phyloP scores from a whole-genome alignment of 2,888 invertebrate genomes.

The Orthonevra nobilis region DNA sequence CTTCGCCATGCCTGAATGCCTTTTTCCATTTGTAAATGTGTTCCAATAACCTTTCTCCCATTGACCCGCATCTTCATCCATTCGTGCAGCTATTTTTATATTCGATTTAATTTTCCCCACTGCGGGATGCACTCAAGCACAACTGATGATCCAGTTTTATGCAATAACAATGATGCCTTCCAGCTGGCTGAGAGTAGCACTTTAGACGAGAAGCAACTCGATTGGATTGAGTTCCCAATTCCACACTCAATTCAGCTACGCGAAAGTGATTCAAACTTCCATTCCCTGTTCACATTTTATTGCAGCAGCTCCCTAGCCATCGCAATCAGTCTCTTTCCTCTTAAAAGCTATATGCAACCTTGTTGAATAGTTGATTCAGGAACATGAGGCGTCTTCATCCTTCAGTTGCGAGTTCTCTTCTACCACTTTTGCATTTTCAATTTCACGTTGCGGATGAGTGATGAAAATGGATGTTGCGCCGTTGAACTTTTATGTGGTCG shows the following conservation, averaged over 20 bases:
- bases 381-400: slow-evolving; percentile 1
- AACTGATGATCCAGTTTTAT: slow-evolving; percentile 58
- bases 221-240: slow-evolving; percentile 56
- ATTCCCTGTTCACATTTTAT: slow-evolving; percentile 35
- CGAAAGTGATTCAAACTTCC: slow-evolving; percentile 55
- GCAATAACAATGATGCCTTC: slow-evolving; percentile 46
- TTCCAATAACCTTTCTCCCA: slow-evolving; percentile 16
- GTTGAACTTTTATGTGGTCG: slow-evolving; percentile 56
- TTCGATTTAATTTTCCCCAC: slow-evolving; percentile 49
- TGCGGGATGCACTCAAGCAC: slow-evolving; percentile 14
- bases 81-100: slow-evolving; percentile 25
- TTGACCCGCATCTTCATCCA: slow-evolving; percentile 37
- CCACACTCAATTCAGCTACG: slow-evolving; percentile 42
- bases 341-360: slow-evolving; percentile 21
- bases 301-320: not conserved
- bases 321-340: not conserved
- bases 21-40: not conserved
- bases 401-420: too few relatives aligned
- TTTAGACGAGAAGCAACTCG: slow-evolving; percentile 40
- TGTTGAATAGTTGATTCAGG: slow-evolving; percentile 33
- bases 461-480: slow-evolving; percentile 47
- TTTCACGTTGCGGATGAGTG: slow-evolving; percentile 58
- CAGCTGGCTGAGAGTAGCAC: slow-evolving; percentile 42
- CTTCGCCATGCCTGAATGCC: too few relatives aligned
- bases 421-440: slow-evolving; percentile 48